Conservation (phyloP, 2,888 invertebrate species). For the Perithous albicinctus region DNA sequence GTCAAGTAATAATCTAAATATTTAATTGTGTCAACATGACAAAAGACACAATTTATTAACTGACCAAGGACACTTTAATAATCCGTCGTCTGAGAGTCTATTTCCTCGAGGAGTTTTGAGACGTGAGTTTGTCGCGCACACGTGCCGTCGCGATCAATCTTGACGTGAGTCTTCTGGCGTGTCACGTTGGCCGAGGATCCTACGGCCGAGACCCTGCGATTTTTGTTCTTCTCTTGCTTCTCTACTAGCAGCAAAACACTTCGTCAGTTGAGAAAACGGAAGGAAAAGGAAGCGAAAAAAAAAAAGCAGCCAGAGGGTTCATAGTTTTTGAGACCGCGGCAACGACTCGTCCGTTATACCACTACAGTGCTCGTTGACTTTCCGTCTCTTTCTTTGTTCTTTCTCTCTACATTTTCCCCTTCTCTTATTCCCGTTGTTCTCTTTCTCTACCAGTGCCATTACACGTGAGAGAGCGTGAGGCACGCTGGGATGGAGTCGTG, state of each 20-base stretch:
- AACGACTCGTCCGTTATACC: constrained; percentile 31
- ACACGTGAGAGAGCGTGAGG: constrained; percentile 51
- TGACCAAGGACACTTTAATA: constrained; percentile 11
- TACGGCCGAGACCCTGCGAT: constrained; percentile 14
- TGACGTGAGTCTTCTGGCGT: constrained; percentile 40
- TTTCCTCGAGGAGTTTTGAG: constrained; percentile 28
- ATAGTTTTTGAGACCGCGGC: constrained; percentile 40
- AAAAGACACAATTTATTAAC: constrained; percentile 5
- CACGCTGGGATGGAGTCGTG: constrained; percentile 69
- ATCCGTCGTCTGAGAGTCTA: constrained; percentile 21
- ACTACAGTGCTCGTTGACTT: constrained; percentile 19
- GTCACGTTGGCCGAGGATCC: constrained; percentile 22
- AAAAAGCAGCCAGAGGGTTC: constrained; percentile 25
- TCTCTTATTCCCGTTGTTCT: constrained; percentile 25
- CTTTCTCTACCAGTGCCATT: constrained; percentile 40
- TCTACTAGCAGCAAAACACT: constrained; percentile 14
- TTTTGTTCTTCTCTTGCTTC: constrained; percentile 17
- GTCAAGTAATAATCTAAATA: not conserved
- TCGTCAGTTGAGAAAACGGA: constrained; percentile 20
- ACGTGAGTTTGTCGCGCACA: constrained; percentile 22
- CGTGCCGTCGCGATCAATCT: constrained; percentile 42
- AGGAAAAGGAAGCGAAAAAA: constrained; percentile 12
- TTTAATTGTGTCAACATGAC: not conserved
- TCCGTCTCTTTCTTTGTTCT: constrained; percentile 26
- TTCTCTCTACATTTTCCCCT: constrained; percentile 3